Conservation (phyloP, 2,888 invertebrate species). For the Stenodema calcarata region DNA sequence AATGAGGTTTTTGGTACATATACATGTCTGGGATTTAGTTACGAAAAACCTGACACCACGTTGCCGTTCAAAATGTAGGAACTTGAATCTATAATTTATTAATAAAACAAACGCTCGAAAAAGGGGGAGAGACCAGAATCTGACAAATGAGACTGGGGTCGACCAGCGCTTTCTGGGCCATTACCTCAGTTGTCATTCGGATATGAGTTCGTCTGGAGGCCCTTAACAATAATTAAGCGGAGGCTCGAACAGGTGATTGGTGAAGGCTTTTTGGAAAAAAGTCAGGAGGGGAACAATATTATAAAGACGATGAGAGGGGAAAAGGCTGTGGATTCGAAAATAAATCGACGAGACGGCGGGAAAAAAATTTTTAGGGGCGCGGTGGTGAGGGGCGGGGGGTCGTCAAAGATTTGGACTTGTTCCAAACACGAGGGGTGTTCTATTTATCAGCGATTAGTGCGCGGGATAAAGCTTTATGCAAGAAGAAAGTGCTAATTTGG, state of each 20-base stretch:
- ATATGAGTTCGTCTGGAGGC: slow-evolving; percentile 15
- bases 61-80: too few species aligned
- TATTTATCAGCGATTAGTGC: background rate
- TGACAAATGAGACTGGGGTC: too few species aligned
- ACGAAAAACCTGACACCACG: too few species aligned
- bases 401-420: background rate
- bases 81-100: too few species aligned
- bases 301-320: background rate
- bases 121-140: too few species aligned
- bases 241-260: background rate
- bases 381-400: background rate
- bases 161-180: background rate
- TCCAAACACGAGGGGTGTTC: background rate
- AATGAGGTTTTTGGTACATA: too few species aligned
- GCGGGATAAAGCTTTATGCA: background rate
- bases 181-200: background rate
- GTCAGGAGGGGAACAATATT: background rate
- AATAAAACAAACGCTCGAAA: too few species aligned
- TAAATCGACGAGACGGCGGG: slow-evolving; percentile 18
- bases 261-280: background rate
- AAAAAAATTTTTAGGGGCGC: background rate
- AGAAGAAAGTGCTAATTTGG: background rate
- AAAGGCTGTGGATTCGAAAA: slow-evolving; percentile 5
- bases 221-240: slow-evolving; percentile 28
- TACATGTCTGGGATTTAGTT: too few species aligned